Conservation (phyloP, 2,797 vertebrate species). For the Manis javanica region DNA sequence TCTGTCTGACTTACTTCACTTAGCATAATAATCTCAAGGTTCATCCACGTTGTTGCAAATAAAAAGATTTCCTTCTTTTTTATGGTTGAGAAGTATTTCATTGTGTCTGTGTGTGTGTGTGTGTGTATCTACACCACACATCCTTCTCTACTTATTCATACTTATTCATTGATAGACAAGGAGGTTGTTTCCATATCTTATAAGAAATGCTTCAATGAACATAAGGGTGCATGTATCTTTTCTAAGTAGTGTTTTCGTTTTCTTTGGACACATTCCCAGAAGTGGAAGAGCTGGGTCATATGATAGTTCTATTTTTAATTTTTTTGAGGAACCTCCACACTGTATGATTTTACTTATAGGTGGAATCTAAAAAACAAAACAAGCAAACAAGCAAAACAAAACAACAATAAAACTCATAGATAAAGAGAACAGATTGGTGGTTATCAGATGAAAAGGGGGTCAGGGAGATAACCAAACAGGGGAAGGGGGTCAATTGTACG, state of each 20-base stretch:
- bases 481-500: not conserved
- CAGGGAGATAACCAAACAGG: not conserved
- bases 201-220: not conserved
- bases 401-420: not conserved
- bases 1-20: not conserved
- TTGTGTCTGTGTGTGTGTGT: too few relatives aligned
- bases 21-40: not conserved
- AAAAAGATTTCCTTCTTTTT: not conserved
- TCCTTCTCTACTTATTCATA: not conserved
- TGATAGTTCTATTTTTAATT: not conserved
- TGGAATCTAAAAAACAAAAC: not conserved
- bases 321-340: not conserved
- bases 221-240: not conserved
- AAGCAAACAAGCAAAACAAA: not conserved
- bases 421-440: not conserved
- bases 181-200: not conserved
- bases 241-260: not conserved
- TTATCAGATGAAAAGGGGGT: not conserved
- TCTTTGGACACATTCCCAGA: not conserved
- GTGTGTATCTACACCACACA: not conserved
- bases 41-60: not conserved
- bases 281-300: not conserved
- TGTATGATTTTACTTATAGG: not conserved
- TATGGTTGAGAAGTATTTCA: not conserved
- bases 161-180: not conserved